Conservation (phyloP, 2,113 vertebrate genomes). For the Gallinago undulata region DNA sequence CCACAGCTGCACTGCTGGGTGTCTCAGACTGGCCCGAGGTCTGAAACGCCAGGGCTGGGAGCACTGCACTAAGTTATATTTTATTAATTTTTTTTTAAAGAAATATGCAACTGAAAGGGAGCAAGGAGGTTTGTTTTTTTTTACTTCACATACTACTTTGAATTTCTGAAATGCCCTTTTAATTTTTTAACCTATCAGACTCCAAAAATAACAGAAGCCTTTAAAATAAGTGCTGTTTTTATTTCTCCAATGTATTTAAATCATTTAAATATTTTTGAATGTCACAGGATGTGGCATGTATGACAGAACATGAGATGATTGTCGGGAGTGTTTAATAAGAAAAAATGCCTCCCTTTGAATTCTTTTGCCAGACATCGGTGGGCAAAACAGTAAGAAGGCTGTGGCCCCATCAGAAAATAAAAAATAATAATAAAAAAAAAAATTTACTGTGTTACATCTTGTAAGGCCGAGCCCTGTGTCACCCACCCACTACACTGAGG, state of each 20-base stretch:
- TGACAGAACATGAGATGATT: background rate
- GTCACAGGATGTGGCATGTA: background rate
- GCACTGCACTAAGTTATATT: background rate
- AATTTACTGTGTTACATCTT: background rate
- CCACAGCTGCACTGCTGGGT: background rate
- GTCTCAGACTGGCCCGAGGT: background rate
- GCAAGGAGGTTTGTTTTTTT: background rate
- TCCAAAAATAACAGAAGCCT: background rate
- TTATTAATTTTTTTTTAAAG: background rate
- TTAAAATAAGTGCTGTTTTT: constrained; percentile 3
- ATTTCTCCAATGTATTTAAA: background rate
- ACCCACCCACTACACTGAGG: background rate
- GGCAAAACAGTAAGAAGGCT: background rate
- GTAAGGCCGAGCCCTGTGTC: background rate
- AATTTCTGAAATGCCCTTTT: background rate
- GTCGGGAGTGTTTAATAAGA: background rate
- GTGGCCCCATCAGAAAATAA: background rate
- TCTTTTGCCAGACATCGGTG: background rate
- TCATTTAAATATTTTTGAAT: background rate
- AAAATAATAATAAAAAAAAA: background rate
- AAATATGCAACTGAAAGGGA: background rate
- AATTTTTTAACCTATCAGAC: background rate
- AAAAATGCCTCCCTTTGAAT: background rate
- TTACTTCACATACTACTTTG: background rate
- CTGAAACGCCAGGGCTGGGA: background rate